Conservation (phyloP, 2,113 vertebrate genomes). For the Toxostoma redivivum region DNA sequence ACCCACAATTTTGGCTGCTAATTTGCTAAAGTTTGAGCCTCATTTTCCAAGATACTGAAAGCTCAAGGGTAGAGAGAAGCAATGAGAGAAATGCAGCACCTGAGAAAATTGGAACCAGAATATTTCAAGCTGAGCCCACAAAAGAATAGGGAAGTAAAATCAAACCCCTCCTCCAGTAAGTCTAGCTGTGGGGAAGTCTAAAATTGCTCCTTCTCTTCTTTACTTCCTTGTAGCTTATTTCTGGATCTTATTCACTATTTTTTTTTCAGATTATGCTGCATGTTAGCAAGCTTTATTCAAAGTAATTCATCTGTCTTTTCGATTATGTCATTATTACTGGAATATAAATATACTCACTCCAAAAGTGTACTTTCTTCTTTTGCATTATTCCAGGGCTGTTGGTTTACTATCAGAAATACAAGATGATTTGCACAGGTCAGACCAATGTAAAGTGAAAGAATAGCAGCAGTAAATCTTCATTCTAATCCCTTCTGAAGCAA, state of each 20-base stretch:
- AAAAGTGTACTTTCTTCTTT: neutral
- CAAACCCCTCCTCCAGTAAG: neutral
- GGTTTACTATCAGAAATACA: neutral
- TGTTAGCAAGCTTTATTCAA: neutral
- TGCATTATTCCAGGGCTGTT: neutral
- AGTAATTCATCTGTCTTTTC: neutral
- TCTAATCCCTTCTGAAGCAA: neutral
- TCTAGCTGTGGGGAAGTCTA: neutral
- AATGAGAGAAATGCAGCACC: neutral
- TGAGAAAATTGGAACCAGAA: neutral
- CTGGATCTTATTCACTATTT: neutral
- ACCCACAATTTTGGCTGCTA: neutral
- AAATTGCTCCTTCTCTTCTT: neutral
- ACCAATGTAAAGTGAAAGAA: neutral
- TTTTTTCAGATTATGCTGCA: neutral
- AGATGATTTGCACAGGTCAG: neutral
- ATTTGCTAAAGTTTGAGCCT: neutral
- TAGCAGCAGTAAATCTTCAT: neutral
- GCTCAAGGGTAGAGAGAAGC: neutral
- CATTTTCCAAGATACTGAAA: neutral
- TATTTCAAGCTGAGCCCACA: neutral
- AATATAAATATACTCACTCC: neutral
- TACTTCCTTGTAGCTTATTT: constrained; percentile 24
- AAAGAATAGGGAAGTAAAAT: neutral
- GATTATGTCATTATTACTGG: neutral